Base-by-base conservation (phyloP, 2,113 vertebrate genomes). In the Phylloscopus trochiloides region DNA sequence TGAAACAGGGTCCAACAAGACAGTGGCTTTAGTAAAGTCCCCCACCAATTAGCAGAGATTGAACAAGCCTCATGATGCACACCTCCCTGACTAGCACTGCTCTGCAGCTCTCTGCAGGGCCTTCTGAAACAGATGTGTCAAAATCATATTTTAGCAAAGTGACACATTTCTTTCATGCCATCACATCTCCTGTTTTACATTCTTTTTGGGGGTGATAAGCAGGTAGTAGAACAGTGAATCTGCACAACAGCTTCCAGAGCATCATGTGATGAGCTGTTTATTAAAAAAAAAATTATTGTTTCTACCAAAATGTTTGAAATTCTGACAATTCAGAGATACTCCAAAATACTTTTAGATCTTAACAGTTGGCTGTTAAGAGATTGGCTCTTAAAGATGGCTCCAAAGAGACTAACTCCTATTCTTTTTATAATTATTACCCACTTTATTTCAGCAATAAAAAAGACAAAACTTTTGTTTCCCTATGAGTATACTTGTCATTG, bases 1-100 rank as follows among this genome's bases (percentile, higher is more conserved):
- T 99, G 97, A 31, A 96, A 91, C 3, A 19, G 63, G 12, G 59
- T 75, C 10, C 43, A 84, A 71, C 11, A 72, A 38, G 4, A 31
- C 4, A 36, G 29, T 26, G 31, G 15, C 28, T 90, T 86, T 82
- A 92, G 57, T 42, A 21, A 89, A 62, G 14, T 18, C 24, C 16
- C 52, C 47, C 58, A 72, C 18, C 7, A 63, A 76, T 36, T 14
- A 74, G n/a, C 63, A 66, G 67, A 55, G 51, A 17, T 4, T 4
- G 8, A 62, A 26, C 5, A 2, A 14, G 57, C n/a, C 26, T 34
- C 0, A 1, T 29, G 51, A 20, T 1, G 2, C 20, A 50, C 34
- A 22, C 17, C 51, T 61, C 36, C 6, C 9, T 17, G n/a, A 34
- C 4, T 4, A 61, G 51, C 59, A 20, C 21, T 48, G 77, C 57